Conservation (phyloP, 2,888 invertebrate genomes). For the Drosophila differens region DNA sequence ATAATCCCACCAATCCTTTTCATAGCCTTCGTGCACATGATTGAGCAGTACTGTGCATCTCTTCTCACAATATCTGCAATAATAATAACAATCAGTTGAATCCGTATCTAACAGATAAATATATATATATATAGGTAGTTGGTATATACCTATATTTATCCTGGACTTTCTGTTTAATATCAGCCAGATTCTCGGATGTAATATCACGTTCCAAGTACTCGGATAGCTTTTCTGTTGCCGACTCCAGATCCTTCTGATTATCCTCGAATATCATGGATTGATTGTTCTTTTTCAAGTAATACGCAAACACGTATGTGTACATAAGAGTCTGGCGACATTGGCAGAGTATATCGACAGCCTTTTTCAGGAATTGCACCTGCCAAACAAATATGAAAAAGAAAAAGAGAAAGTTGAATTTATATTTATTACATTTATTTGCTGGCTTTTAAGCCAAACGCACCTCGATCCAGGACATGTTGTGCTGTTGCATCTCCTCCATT, state of each 20-base stretch:
- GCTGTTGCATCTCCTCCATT: slow-evolving; percentile 99
- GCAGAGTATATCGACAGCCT: slow-evolving; percentile 98
- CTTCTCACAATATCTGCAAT: slow-evolving; percentile 97
- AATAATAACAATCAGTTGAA: not conserved
- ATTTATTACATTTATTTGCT: not conserved
- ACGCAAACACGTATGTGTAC: slow-evolving; percentile 99
- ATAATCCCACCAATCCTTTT: slow-evolving; percentile 99
- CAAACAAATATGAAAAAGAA: slow-evolving; percentile 1
- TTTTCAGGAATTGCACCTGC: slow-evolving; percentile 98
- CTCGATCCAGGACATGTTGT: slow-evolving; percentile 99
- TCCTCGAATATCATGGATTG: slow-evolving; percentile 99
- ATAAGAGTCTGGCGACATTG: slow-evolving; percentile 98
- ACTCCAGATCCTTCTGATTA: slow-evolving; percentile 99
- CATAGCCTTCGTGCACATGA: slow-evolving; percentile 99
- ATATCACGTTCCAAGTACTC: slow-evolving; percentile 99
- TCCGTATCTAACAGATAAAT: not conserved
- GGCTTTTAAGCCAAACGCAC: slow-evolving; percentile 83
- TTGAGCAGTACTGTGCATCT: slow-evolving; percentile 97
- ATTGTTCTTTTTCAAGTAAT: slow-evolving; percentile 98
- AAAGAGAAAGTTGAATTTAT: not conserved
- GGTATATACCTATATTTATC: slow-evolving; percentile 94
- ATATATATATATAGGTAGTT: not conserved
- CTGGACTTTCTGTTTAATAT: slow-evolving; percentile 99
- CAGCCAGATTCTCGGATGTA: slow-evolving; percentile 97
- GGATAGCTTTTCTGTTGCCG: slow-evolving; percentile 98